Base-by-base conservation (phyloP, 2,888 invertebrate species). In the Nomada fucata region DNA sequence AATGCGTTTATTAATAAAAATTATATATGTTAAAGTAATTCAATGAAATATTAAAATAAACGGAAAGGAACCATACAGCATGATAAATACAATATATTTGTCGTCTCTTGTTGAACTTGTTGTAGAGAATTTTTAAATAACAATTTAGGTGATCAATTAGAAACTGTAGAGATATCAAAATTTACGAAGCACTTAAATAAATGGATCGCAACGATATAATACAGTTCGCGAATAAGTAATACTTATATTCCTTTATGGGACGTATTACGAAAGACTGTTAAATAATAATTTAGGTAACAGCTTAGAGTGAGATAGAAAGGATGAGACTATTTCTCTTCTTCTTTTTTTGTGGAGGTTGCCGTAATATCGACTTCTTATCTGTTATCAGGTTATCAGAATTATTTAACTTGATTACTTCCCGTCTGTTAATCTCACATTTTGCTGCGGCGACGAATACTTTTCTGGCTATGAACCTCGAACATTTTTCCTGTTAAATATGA, bases 351-450 rank as follows among this genome's bases (percentile, higher is more conserved):
- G 1, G 29, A 79, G 29, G 18, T 59, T 47, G 52, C 57, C 29
- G 52, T 18, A 23, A 23, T 76, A 76, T 79, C 69, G 42, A 52
- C 52, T 23, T 11, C 5, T 71, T 77, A 71, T 77, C 77, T 77
- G 47, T 59, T 77, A 77, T 79, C 70, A 61, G 26, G 53, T 77
- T 71, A 42, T 76, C 70, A 29, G 11, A 65, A 67, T 79, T 61
- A 79, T 61, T 61, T 2, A 70, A 65, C 26, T 69, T 7, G 69
- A 64, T 63, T 70, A 47, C 57, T 52, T 64, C 29, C 20, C 63
- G 29, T 20, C 18, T n/a, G 42, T 26, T 52, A 10, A 76, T 70
- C 59, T 61, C 44, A 57, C 70, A 18, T 29, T 36, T 23, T 5
- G 26, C 44, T 23, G 11, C 3, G 9, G 10, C 50, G 42, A 72